These are phyloP conservation scores for Allolobophora icterica DNA, from an alignment of 2,888 invertebrate species.

Conservation along the genomic window DNA sequence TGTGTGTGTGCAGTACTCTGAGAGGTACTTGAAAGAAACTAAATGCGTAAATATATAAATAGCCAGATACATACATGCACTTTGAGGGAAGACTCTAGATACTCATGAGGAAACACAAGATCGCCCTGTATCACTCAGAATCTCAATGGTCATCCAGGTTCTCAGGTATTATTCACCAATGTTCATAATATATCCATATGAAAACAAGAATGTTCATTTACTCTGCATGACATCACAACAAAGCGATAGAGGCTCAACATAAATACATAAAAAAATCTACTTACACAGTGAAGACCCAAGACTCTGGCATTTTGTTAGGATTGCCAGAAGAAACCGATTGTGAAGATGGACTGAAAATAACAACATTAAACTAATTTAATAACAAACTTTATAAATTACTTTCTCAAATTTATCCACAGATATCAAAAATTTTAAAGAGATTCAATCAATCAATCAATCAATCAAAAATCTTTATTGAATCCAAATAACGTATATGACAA, in stretches of 20 bases:
- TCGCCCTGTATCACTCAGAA: too few species aligned
- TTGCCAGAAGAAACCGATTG: constrained; percentile 81
- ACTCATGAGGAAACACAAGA: too few species aligned
- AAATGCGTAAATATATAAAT: not conserved
- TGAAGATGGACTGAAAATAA: constrained; percentile 76
- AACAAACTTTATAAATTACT: not conserved
- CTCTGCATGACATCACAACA: too few species aligned
- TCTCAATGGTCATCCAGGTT: too few species aligned
- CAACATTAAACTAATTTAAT: constrained; percentile 21
- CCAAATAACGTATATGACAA: too few species aligned
- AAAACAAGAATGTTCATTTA: too few species aligned
- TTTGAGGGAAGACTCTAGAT: too few species aligned
- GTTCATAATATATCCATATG: too few species aligned
- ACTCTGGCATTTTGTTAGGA: constrained; percentile 77
- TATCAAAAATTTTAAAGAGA: too few species aligned
- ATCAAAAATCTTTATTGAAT: too few species aligned
- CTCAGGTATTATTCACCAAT: too few species aligned
- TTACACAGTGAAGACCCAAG: constrained; percentile 56
- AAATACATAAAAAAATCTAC: constrained; percentile 20
- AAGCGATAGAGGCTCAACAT: not conserved
- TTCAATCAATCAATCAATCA: too few species aligned
- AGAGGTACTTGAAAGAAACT: not conserved
- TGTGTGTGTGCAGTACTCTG: not conserved
- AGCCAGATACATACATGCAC: not conserved
- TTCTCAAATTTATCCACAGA: not conserved